phyloP scores from a whole-genome alignment of 2,888 invertebrate genomes.

The Odontomyia ornata region DNA sequence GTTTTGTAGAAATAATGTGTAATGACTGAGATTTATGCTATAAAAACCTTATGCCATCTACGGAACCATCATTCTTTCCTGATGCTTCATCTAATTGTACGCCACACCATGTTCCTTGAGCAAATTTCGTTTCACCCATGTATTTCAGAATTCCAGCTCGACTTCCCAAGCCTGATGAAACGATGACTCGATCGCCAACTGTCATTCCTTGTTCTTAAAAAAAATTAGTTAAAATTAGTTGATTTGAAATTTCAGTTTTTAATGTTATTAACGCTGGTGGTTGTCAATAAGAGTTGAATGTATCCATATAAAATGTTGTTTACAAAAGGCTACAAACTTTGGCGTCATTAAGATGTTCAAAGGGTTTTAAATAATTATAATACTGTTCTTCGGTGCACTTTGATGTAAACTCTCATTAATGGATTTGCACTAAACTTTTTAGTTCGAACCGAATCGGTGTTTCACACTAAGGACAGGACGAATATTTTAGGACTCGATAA shows the following conservation, averaged over 20 bases:
- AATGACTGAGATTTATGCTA: not conserved
- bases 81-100: conserved; percentile 92
- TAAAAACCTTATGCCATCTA: conserved; percentile 84
- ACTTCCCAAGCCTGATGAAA: conserved; percentile 84
- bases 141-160: conserved; percentile 88
- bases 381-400: too few species aligned
- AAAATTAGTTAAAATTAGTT: not conserved
- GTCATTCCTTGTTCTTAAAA: conserved; percentile 70
- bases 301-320: too few species aligned
- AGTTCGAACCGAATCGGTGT: too few species aligned
- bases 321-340: too few species aligned
- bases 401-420: too few species aligned
- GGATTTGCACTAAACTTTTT: too few species aligned
- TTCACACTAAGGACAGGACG: too few species aligned
- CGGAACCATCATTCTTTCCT: conserved; percentile 96
- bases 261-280: too few species aligned
- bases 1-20: conserved; percentile 57
- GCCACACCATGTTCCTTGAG: conserved; percentile 94
- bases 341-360: too few species aligned
- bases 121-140: conserved; percentile 89
- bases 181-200: conserved; percentile 91
- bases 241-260: not conserved
- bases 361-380: too few species aligned
- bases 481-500: too few species aligned
- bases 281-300: too few species aligned